phyloP scores from a whole-genome alignment of 2,888 invertebrate species.

The Prenolepis imparis region DNA sequence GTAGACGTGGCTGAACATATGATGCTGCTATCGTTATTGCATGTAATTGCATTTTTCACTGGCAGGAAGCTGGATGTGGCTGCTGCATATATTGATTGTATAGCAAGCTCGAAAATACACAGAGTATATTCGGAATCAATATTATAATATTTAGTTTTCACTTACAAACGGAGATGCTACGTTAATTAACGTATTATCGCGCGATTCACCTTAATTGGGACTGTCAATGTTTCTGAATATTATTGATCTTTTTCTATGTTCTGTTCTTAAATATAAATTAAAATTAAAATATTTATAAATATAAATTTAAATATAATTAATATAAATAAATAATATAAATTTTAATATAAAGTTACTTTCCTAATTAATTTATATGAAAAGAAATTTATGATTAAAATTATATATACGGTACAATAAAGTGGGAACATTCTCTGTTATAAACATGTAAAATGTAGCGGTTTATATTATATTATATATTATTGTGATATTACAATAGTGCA shows the following conservation, averaged over 20 bases:
- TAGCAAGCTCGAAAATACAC: constrained; percentile 2
- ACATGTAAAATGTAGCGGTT: constrained; percentile 6
- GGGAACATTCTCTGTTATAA: not conserved
- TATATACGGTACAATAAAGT: not conserved
- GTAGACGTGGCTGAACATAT: constrained; percentile 70
- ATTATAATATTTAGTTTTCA: constrained; percentile 16
- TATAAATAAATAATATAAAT: no score
- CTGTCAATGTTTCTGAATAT: not conserved
- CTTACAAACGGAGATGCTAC: not conserved
- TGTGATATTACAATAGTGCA: not conserved
- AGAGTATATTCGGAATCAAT: not conserved
- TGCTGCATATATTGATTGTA: constrained; percentile 3
- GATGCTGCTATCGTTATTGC: constrained; percentile 67
- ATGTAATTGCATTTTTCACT: constrained; percentile 65
- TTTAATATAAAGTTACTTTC: no score
- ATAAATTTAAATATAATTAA: no score
- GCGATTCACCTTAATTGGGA: constrained; percentile 18
- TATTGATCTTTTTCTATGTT: not conserved
- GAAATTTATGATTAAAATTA: constrained; percentile 7
- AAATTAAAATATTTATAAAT: no score
- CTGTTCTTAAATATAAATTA: not conserved
- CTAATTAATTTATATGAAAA: not conserved
- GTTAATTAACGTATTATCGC: constrained; percentile 1
- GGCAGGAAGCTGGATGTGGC: constrained; percentile 54
- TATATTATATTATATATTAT: constrained; percentile 2